Evolutionary conservation across 2,113 vertebrate species (phyloP), one percentile per base, ranked within the genome.

Genomic region (Ceyx margarethae): DNA sequence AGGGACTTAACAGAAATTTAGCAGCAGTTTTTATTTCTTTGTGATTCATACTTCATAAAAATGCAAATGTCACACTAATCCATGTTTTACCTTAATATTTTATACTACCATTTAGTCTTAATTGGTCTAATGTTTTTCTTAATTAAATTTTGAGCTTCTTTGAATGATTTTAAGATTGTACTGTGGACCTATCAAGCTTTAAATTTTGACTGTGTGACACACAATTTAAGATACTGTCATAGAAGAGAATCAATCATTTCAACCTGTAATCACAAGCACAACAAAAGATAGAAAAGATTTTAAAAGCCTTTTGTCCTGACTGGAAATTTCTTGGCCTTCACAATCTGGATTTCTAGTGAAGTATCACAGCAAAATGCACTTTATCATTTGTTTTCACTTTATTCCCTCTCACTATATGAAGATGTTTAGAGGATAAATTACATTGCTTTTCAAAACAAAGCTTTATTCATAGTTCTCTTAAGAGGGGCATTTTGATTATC

Each of bases 41-140:
- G 96, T 98, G 97, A 97, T 97, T 97, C 97, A 97, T 98, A 97
- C 95, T 98, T 98, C 94, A 98, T 98, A 97, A 97, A 98, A 98
- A 98, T 98, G 97, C 96, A 97, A 97, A 98, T 98, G 96, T 97
- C 97, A 97, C 51, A 90, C 95, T 97, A 98, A 97, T 98, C 96
- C 94, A 85, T 97, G 94, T 97, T 97, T 97, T 97, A 97, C 96
- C 95, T 97, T 98, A 97, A 97, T 97, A 96, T 98, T 98, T 98
- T 96, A 97, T 97, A 90, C 78, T 80, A 95, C 89, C 73, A 20
- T 97, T 98, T 97, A 97, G 76, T 89, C 91, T 97, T 98, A 98
- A 97, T 97, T 97, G 96, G 90, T 96, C 79, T 97, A 97, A 97
- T 96, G 88, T 97, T 97, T 97, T 96, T 77, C 81, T 96, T 97